Evolutionary conservation across 2,113 vertebrate species (phyloP).

Genomic region (Peromyscus californicus): DNA sequence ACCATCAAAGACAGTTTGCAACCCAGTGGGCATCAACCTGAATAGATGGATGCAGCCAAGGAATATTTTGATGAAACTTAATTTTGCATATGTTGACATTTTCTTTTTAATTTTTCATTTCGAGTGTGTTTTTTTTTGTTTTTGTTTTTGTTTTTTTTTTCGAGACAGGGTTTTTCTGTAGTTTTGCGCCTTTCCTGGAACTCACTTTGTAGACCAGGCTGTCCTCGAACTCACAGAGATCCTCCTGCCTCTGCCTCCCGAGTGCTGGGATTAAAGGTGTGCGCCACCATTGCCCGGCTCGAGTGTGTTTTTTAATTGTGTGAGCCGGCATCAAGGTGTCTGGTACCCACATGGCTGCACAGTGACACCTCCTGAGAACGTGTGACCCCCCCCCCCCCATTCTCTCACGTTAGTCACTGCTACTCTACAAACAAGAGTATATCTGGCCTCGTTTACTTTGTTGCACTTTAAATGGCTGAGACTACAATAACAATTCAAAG

Average conservation of each 20-base stretch:
- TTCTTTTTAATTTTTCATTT: neutral
- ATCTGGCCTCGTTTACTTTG: neutral
- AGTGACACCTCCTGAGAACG: neutral
- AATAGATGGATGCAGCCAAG: neutral
- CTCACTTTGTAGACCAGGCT: too few relatives aligned
- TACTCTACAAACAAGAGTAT: neutral
- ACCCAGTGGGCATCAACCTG: neutral
- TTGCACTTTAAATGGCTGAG: slow-evolving; percentile 6
- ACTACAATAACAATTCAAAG: neutral
- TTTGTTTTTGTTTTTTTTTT: too few relatives aligned
- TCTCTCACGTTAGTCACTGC: neutral
- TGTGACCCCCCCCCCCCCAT: too few relatives aligned
- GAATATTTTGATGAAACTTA: neutral
- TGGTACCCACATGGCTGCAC: neutral
- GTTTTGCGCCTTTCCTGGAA: too few relatives aligned
- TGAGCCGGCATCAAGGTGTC: too few relatives aligned
- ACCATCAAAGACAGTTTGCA: neutral
- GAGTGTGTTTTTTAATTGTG: neutral
- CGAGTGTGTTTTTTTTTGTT: neutral
- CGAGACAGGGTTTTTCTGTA: too few relatives aligned
- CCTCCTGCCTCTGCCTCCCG: too few relatives aligned
- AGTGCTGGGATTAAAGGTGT: too few relatives aligned
- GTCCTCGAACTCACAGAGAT: too few relatives aligned
- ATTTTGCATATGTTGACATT: neutral
- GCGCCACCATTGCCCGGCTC: too few relatives aligned